phyloP scores from a whole-genome alignment of 2,888 invertebrate genomes.

The Bellardia pandia region DNA sequence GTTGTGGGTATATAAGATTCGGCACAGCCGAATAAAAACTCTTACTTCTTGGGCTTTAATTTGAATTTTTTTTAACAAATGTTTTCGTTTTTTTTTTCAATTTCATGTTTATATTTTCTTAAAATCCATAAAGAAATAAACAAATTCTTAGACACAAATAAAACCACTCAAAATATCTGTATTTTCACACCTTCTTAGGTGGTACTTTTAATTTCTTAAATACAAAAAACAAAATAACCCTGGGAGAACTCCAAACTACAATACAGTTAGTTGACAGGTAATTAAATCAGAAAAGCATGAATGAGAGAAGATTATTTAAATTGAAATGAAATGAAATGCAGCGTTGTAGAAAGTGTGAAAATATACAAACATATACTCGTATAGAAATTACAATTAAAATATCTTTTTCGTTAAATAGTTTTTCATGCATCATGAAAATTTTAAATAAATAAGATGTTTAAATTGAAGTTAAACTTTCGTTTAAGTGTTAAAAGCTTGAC shows the following conservation, averaged over 20 bases:
- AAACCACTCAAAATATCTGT: not conserved
- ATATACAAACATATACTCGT: not conserved
- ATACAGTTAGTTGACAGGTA: constrained; percentile 14
- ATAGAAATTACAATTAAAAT: not conserved
- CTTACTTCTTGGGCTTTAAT: no score
- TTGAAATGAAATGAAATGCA: constrained; percentile 35
- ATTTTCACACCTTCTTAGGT: constrained; percentile 42
- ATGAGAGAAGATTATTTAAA: constrained; percentile 28
- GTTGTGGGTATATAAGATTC: no score
- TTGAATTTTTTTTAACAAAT: no score
- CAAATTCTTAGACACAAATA: not conserved
- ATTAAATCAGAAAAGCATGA: constrained; percentile 1
- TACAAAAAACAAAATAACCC: not conserved
- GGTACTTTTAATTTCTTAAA: not conserved
- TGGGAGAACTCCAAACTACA: constrained; percentile 29
- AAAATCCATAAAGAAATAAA: not conserved
- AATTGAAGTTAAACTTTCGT: not conserved
- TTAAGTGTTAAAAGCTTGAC: constrained; percentile 7
- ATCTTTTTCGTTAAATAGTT: not conserved
- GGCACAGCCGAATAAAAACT: no score
- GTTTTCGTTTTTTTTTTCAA: not conserved
- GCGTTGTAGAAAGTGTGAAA: constrained; percentile 13
- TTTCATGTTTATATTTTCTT: not conserved
- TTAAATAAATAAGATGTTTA: constrained; percentile 3
- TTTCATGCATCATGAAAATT: not conserved